Percentiles rank a stretch among this genome's conserved stretches.
Conservation (phyloP, 1,140 invertebrate species). For the Venturia canescens region DNA sequence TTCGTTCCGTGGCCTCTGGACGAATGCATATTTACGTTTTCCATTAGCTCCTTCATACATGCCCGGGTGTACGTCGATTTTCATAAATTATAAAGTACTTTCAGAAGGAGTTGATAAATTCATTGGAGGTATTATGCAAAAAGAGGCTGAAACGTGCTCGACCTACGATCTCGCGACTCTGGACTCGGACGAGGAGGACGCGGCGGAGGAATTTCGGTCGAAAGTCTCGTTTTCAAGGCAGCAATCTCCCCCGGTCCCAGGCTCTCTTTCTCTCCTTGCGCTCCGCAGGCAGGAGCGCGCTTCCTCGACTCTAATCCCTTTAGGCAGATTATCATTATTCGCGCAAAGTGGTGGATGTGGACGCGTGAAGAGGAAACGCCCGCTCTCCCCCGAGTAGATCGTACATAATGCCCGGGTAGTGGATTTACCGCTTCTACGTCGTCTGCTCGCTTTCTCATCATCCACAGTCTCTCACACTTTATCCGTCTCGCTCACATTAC, state of each 20-base stretch:
- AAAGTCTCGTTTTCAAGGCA: neutral
- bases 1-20: no score
- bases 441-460: conserved; percentile 25
- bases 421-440: conserved; percentile 38
- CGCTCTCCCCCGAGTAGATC: neutral
- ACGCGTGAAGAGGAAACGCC: conserved; percentile 19
- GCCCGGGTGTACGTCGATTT: neutral
- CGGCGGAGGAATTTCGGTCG: neutral
- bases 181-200: neutral
- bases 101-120: neutral
- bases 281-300: no score
- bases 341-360: conserved; percentile 46
- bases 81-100: conserved; percentile 2
- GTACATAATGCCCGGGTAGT: conserved; percentile 11
- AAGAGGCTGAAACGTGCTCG: conserved; percentile 34
- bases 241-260: neutral
- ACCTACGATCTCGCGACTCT: conserved; percentile 35
- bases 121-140: conserved; percentile 25
- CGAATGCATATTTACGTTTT: no score
- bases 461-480: conserved; percentile 37
- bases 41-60: neutral
- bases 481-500: conserved; percentile 22
- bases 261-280: neutral
- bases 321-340: conserved; percentile 55
- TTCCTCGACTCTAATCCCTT: conserved; percentile 54